Percentiles rank a stretch among this genome's conserved stretches.
These are phyloP conservation scores for Ceyx erithaca DNA, from an alignment of 2,797 vertebrate genomes.

Conservation along the genomic window DNA sequence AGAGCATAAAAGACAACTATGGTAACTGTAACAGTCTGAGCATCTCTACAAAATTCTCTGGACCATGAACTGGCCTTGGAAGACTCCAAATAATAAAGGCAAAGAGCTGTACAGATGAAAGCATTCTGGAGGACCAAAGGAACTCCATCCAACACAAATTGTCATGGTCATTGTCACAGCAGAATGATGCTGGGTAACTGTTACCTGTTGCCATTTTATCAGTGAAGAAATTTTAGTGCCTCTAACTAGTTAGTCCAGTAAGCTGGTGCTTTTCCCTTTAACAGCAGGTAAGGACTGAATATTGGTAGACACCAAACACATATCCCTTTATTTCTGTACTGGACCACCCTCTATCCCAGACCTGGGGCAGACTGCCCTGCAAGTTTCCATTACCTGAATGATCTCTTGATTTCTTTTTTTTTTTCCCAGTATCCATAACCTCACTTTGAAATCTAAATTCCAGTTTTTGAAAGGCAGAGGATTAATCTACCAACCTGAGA, in stretches of 20 bases:
- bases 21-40: neutral
- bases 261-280: neutral
- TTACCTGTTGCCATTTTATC: neutral
- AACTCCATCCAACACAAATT: neutral
- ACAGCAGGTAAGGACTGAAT: neutral
- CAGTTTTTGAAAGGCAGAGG: slow-evolving; percentile 13
- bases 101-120: neutral
- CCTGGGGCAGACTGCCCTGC: neutral
- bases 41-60: neutral
- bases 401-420: neutral
- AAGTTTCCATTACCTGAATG: neutral
- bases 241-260: neutral
- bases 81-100: neutral
- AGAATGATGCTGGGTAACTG: neutral
- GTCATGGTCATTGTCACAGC: neutral
- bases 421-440: neutral
- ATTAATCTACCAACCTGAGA: neutral
- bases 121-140: neutral
- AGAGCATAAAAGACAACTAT: neutral
- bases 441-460: neutral
- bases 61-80: neutral
- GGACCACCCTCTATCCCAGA: neutral
- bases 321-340: neutral
- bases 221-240: neutral
- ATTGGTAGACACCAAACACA: neutral